phyloP scores from a whole-genome alignment of 1,140 invertebrate species.

The Drosophila sturtevanti region DNA sequence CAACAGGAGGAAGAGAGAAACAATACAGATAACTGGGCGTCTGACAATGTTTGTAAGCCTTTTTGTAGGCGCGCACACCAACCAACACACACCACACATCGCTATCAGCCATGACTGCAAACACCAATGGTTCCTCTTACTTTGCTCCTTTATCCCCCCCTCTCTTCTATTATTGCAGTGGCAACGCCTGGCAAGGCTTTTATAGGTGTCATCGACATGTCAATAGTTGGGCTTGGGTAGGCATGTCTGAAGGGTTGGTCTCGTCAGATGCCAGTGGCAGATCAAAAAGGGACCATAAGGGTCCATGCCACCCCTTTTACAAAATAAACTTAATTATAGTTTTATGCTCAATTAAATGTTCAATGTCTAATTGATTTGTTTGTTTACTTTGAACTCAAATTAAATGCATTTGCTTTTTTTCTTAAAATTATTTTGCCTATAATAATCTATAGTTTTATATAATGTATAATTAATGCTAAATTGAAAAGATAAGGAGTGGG shows the following conservation, averaged over 20 bases:
- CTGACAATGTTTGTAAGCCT: constrained; percentile 47
- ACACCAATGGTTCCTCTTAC: not conserved
- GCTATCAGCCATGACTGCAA: not conserved
- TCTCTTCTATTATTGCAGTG: not conserved
- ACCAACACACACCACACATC: not conserved
- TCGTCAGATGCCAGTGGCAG: not conserved
- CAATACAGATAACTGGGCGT: constrained; percentile 41
- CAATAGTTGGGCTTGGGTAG: constrained; percentile 9
- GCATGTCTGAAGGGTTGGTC: not conserved
- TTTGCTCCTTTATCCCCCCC: not conserved
- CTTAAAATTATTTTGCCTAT: too few relatives aligned
- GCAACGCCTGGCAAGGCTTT: not conserved
- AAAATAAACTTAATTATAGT: not conserved
- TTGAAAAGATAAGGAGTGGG: too few relatives aligned
- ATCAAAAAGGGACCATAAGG: constrained; percentile 11
- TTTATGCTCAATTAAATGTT: not conserved
- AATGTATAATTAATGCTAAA: too few relatives aligned
- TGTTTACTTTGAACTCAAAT: too few relatives aligned
- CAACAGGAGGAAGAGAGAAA: constrained; percentile 29
- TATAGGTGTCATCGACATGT: constrained; percentile 13
- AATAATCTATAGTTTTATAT: too few relatives aligned
- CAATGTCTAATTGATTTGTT: too few relatives aligned
- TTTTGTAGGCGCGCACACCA: constrained; percentile 30
- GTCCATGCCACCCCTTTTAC: not conserved
- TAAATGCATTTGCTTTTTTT: too few relatives aligned